A percentile compares a stretch with the other conserved stretches of the same genome.
These are phyloP conservation scores for Naso thynnoides DNA, from an alignment of 2,797 vertebrate genomes.

Conservation along the genomic window DNA sequence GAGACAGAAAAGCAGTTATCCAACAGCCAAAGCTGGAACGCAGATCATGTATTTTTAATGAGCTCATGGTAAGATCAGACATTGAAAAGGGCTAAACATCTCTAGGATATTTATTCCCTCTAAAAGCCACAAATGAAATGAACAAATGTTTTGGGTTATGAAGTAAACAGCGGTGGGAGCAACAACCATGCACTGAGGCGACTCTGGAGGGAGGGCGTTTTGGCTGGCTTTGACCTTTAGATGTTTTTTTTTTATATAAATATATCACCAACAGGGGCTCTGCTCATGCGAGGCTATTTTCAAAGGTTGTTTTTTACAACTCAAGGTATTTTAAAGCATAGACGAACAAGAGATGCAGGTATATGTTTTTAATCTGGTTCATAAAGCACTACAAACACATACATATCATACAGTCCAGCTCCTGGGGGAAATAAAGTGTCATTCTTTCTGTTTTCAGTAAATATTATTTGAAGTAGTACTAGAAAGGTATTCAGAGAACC, in stretches of 20 bases:
- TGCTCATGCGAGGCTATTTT: constrained; percentile 41
- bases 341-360: constrained; percentile 7
- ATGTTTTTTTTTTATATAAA: constrained; percentile 66
- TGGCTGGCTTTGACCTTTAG: constrained; percentile 66
- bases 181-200: neutral
- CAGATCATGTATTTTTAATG: constrained; percentile 82
- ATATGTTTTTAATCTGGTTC: constrained; percentile 36
- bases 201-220: constrained; percentile 17
- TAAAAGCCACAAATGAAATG: constrained; percentile 77
- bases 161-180: constrained; percentile 56
- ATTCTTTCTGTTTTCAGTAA: constrained; percentile 20
- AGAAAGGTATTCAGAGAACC: neutral
- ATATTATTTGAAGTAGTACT: constrained; percentile 6
- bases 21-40: constrained; percentile 64
- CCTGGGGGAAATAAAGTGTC: neutral
- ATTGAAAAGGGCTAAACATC: constrained; percentile 70
- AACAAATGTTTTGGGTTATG: constrained; percentile 72
- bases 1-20: constrained; percentile 67
- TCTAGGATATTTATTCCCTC: constrained; percentile 73
- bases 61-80: constrained; percentile 75
- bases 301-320: constrained; percentile 39
- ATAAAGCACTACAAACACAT: constrained; percentile 7
- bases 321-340: constrained; percentile 28
- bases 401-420: neutral
- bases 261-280: constrained; percentile 45